phyloP scores from a whole-genome alignment of 2,113 vertebrate species.

The Trichomycterus rosablanca region DNA sequence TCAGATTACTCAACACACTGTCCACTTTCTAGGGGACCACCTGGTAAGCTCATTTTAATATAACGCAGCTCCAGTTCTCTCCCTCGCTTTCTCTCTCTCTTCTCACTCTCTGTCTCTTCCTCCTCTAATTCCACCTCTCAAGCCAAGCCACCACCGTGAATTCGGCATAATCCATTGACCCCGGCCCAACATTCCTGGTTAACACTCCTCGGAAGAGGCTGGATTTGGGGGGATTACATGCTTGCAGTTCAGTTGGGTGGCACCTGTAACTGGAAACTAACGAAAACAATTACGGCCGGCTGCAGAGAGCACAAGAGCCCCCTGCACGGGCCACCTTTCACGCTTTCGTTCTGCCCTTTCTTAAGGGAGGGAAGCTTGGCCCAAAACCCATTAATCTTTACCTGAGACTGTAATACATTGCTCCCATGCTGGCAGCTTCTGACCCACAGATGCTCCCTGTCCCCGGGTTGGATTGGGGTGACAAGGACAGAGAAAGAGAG shows the following conservation, averaged over 20 bases:
- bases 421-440: conserved; percentile 29
- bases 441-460: conserved; percentile 18
- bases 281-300: conserved; percentile 49
- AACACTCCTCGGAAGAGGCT: conserved; percentile 69
- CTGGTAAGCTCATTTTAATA: conserved; percentile 79
- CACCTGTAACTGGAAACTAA: conserved; percentile 62
- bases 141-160: conserved; percentile 67
- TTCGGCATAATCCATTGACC: conserved; percentile 68
- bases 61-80: conserved; percentile 59
- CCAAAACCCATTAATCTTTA: conserved; percentile 32
- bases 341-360: conserved; percentile 27
- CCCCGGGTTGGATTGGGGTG: conserved; percentile 30
- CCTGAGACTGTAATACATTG: conserved; percentile 32
- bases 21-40: conserved; percentile 79
- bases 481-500: conserved; percentile 2
- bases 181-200: conserved; percentile 63
- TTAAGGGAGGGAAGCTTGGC: conserved; percentile 16
- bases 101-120: conserved; percentile 56
- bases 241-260: conserved; percentile 67
- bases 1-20: conserved; percentile 78
- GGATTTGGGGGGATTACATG: conserved; percentile 74
- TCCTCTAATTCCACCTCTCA: conserved; percentile 70
- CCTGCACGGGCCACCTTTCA: conserved; percentile 39
- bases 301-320: conserved; percentile 45
- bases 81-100: conserved; percentile 46